Conservation (phyloP, 2,113 vertebrate genomes). For the Pheucticus melanocephalus region DNA sequence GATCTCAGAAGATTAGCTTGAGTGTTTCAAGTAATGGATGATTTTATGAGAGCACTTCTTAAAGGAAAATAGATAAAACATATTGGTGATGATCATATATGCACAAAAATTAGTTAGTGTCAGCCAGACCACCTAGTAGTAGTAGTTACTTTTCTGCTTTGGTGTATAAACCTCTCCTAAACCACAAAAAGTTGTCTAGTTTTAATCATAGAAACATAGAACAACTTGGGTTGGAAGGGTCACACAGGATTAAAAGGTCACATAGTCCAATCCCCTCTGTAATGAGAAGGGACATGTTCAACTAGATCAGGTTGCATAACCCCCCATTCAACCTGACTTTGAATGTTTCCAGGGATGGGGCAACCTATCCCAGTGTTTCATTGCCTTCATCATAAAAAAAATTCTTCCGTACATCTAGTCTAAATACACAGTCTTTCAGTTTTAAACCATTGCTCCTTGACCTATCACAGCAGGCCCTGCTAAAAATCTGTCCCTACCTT, state of each 20-base stretch:
- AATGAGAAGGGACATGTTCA: neutral
- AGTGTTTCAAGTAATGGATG: neutral
- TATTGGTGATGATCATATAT: neutral
- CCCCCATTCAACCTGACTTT: accelerated
- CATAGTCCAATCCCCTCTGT: accelerated
- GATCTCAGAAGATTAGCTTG: neutral
- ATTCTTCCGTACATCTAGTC: neutral
- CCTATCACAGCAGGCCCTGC: neutral
- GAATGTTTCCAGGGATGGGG: neutral
- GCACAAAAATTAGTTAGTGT: neutral
- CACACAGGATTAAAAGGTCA: neutral
- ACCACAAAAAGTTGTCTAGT: neutral
- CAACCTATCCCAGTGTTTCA: neutral
- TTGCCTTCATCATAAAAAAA: neutral
- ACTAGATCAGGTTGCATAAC: neutral
- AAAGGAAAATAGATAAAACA: neutral
- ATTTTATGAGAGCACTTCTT: neutral
- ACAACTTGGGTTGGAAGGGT: neutral
- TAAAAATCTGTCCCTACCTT: neutral
- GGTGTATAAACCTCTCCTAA: neutral
- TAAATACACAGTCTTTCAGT: neutral
- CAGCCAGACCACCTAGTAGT: neutral
- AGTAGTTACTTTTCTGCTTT: neutral
- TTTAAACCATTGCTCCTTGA: neutral
- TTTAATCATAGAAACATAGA: neutral